A percentile compares a stretch with the other conserved stretches of the same genome.
These are phyloP conservation scores for Cottoperca gobio DNA, from an alignment of 2,797 vertebrate species.

Conservation along the genomic window DNA sequence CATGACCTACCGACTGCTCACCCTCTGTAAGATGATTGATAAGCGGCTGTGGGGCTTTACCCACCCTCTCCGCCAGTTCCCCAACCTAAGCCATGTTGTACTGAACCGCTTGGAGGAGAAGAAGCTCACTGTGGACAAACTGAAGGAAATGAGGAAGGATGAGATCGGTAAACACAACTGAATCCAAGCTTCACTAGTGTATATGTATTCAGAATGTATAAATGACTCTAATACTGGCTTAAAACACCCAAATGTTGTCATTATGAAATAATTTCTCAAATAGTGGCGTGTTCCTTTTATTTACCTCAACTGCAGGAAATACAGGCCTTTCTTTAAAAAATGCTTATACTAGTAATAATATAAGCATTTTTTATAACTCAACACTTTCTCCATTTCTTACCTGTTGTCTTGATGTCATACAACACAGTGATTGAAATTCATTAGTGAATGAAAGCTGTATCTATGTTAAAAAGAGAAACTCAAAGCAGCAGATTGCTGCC, in stretches of 20 bases:
- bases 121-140: slow-evolving; percentile 94
- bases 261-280: background rate
- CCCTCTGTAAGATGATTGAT: slow-evolving; percentile 96
- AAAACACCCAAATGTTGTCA: background rate
- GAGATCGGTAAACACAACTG: slow-evolving; percentile 91
- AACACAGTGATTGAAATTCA: background rate
- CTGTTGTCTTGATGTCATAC: background rate
- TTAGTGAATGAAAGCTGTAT: background rate
- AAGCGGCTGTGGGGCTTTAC: slow-evolving; percentile 95
- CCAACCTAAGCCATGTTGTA: slow-evolving; percentile 86
- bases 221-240: background rate
- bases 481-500: background rate
- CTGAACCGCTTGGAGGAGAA: slow-evolving; percentile 93
- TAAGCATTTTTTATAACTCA: background rate
- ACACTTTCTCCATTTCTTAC: background rate
- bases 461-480: background rate
- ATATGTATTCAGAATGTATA: background rate
- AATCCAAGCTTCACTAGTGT: background rate
- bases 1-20: slow-evolving; percentile 96
- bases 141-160: slow-evolving; percentile 98
- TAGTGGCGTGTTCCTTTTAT: no score
- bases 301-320: background rate
- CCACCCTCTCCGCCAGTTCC: slow-evolving; percentile 95
- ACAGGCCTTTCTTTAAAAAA: background rate
- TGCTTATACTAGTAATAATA: background rate